phyloP scores from a whole-genome alignment of 2,113 vertebrate genomes.

The Syngnathus floridae region DNA sequence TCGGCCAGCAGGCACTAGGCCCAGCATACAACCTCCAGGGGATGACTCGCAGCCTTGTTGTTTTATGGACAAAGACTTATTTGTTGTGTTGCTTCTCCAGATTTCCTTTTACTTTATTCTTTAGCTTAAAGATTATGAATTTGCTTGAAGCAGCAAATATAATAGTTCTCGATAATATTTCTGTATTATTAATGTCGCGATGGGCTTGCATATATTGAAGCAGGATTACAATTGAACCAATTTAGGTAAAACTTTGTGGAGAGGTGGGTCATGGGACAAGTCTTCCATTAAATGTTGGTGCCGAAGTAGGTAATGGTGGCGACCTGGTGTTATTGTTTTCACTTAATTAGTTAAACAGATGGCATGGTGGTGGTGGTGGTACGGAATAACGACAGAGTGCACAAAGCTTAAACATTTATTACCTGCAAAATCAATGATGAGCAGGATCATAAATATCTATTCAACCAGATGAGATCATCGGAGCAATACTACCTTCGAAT shows the following conservation, averaged over 20 bases:
- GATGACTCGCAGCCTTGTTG: slow-evolving; percentile 55
- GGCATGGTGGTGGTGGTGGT: neutral
- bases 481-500: neutral
- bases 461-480: neutral
- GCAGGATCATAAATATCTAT: neutral
- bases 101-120: slow-evolving; percentile 30
- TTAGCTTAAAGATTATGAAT: slow-evolving; percentile 36
- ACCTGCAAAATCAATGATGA: neutral
- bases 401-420: neutral
- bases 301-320: neutral
- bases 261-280: neutral
- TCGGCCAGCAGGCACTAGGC: slow-evolving; percentile 65
- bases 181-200: neutral
- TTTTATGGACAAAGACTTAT: slow-evolving; percentile 54
- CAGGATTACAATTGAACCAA: neutral
- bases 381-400: neutral
- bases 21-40: slow-evolving; percentile 57
- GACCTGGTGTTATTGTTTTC: neutral
- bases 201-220: neutral
- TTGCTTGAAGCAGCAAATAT: slow-evolving; percentile 49
- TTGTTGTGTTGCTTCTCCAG: slow-evolving; percentile 52
- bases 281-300: neutral
- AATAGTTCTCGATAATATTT: slow-evolving; percentile 25
- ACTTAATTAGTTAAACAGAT: neutral
- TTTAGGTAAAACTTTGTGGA: neutral